phyloP scores from a whole-genome alignment of 2,797 vertebrate species.

The Macropodus opercularis region DNA sequence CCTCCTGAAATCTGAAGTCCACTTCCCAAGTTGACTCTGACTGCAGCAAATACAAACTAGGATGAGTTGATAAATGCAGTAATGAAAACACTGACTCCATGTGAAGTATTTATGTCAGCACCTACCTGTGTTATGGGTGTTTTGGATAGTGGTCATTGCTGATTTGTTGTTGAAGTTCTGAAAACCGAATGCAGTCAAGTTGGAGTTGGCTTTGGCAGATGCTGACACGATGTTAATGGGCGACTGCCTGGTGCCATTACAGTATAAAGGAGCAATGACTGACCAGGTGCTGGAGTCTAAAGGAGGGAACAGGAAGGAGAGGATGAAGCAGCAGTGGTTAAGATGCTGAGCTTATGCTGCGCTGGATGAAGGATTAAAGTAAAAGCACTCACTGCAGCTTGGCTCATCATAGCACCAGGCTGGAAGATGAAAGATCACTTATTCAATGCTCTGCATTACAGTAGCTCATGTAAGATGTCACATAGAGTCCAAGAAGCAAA shows the following conservation, averaged over 20 bases:
- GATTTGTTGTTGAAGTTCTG: constrained; percentile 14
- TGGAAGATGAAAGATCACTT: constrained; percentile 13
- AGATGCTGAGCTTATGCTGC: not conserved
- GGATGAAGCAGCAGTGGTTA: not conserved
- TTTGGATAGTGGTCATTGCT: constrained; percentile 24
- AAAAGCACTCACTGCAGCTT: constrained; percentile 70
- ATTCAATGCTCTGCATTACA: too few species aligned
- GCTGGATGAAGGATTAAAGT: not conserved
- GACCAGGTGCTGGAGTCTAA: constrained; percentile 68
- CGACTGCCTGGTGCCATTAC: constrained; percentile 75
- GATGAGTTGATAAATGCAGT: not conserved
- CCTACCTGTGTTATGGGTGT: constrained; percentile 72
- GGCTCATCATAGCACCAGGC: constrained; percentile 71
- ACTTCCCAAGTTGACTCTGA: constrained; percentile 32
- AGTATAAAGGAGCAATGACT: not conserved
- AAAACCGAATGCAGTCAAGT: constrained; percentile 62
- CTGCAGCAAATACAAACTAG: constrained; percentile 47
- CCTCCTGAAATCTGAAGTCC: constrained; percentile 52
- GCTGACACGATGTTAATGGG: constrained; percentile 75
- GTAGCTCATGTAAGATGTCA: not conserved
- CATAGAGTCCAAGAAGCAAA: not conserved
- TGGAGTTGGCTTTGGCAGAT: not conserved
- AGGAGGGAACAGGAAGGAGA: not conserved
- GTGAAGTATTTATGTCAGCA: not conserved
- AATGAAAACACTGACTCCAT: too few species aligned